Evolutionary conservation across 1,140 invertebrate genomes (phyloP).

Genomic region (Pemphigus obesinymphae): DNA sequence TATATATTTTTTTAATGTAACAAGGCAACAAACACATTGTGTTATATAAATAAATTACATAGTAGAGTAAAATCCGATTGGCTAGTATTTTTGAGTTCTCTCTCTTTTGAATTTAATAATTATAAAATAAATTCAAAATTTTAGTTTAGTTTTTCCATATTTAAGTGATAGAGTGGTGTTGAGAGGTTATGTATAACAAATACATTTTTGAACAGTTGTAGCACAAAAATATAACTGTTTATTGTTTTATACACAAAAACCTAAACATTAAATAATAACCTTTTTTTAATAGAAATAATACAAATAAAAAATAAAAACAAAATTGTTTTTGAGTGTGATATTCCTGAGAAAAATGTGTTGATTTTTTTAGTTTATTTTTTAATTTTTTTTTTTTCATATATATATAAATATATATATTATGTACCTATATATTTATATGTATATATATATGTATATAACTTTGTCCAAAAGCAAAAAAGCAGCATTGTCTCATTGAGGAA

Average conservation of each 20-base stretch:
- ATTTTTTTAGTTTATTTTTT: not conserved
- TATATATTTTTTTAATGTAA: constrained; percentile 32
- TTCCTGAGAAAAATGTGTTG: constrained; percentile 37
- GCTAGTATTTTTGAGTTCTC: constrained; percentile 14
- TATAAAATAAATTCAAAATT: constrained; percentile 3
- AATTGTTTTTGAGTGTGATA: constrained; percentile 37
- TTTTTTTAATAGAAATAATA: constrained; percentile 42
- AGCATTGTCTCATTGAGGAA: constrained; percentile 17
- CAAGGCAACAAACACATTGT: constrained; percentile 39
- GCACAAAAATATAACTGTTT: constrained; percentile 17
- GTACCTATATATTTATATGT: no score
- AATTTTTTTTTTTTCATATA: not conserved
- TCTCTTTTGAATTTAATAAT: not conserved
- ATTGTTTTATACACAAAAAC: constrained; percentile 35
- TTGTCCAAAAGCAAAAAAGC: constrained; percentile 34
- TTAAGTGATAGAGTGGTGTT: not conserved
- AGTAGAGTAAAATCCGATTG: constrained; percentile 7
- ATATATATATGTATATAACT: no score
- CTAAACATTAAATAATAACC: constrained; percentile 41
- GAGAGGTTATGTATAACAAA: constrained; percentile 13
- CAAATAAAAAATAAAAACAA: constrained; percentile 38
- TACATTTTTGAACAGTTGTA: not conserved
- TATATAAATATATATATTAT: no score
- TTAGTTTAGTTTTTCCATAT: not conserved
- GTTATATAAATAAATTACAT: constrained; percentile 39